Conservation (phyloP, 2,113 vertebrate genomes). For the Orientallactaga bullata region DNA sequence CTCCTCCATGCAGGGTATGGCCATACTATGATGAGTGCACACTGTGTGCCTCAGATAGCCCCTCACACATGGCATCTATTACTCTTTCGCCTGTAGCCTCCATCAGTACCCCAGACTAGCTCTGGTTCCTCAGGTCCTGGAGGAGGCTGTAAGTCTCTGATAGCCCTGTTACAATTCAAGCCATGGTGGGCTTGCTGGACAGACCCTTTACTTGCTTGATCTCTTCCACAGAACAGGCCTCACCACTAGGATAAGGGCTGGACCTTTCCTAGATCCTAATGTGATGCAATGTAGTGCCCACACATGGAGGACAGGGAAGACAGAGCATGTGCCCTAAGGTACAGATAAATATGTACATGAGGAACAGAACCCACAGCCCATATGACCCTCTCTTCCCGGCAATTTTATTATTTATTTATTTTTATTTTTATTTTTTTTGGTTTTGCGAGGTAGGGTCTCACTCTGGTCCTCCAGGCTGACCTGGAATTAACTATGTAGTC, state of each 20-base stretch:
- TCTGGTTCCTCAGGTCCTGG: neutral
- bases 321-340: neutral
- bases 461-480: too few relatives aligned
- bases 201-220: neutral
- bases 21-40: too few relatives aligned
- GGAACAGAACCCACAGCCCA: neutral
- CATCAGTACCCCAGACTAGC: neutral
- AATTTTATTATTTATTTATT: neutral
- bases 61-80: neutral
- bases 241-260: accelerated
- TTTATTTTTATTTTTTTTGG: too few relatives aligned
- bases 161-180: neutral
- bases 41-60: neutral
- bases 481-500: too few relatives aligned
- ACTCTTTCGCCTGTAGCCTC: neutral
- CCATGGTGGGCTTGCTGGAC: neutral
- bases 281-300: neutral
- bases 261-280: neutral
- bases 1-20: accelerated
- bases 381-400: neutral
- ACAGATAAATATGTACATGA: accelerated
- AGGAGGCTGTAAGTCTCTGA: neutral
- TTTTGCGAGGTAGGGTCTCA: too few relatives aligned
- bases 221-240: neutral
- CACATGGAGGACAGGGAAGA: neutral